Base-by-base conservation (phyloP, 2,888 invertebrate species). In the Myopa tessellatipennis region DNA sequence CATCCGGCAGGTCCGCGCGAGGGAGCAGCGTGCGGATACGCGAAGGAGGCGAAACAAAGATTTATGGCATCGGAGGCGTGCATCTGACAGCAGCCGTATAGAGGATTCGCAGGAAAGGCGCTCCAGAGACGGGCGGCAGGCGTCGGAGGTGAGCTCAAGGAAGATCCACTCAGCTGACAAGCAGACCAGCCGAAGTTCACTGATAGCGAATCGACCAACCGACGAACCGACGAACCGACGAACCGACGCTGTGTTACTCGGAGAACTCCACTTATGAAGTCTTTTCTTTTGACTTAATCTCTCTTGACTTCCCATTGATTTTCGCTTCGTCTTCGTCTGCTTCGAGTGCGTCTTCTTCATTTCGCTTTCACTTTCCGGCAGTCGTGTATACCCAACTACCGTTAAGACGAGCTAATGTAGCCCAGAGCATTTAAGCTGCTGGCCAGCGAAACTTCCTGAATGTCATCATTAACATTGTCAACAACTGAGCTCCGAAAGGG, bases 31-130 rank as follows among this genome's bases (percentile, higher is more conserved):
- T 34, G 8, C 40, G 40, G 8, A 8, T 10, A 12, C 8, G 40
- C 12, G 38, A 52, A 58, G 36, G 36, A 65, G 52, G 38, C 36
- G 80, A 82, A 79, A 79, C 79, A 80, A 82, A 83, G 83, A 83
- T 83, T 83, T 83, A 83, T 83, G 81, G 82, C 80, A 79, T 81
- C 82, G 80, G 80, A 81, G 82, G 82, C 82, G 81, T 82, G 83
- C 79, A 79, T 78, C 80, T 83, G 83, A 83, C 83, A 83, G 74
- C 34, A 60, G 40, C 4, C 12, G 55, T 55, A n/a, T 50, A 50
- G 50, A 50, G 50, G 6, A n/a, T n/a, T n/a, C n/a, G n/a, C n/a
- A n/a, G n/a, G n/a, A n/a, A n/a, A n/a, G n/a, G 50, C 6, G 50
- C 6, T 50, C 6, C 50, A 50, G 50, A 34, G 1, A 26, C 12